Conservation (phyloP, 1,140 invertebrate species). For the Pseudomyrmex pallidus region DNA sequence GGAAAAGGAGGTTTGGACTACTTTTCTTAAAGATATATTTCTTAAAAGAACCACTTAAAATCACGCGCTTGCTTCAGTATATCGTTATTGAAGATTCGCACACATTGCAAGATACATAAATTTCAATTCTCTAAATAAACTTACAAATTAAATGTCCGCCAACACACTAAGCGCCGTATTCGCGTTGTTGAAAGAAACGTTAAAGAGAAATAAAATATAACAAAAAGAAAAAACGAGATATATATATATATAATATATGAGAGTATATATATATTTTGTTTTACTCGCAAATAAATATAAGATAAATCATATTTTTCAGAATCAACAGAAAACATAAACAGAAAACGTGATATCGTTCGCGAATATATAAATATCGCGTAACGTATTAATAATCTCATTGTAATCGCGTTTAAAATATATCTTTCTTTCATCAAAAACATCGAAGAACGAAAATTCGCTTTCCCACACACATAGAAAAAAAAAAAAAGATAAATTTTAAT, state of each 20-base stretch:
- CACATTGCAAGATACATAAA: constrained; percentile 31
- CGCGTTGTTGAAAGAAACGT: background rate
- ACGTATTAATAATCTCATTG: background rate
- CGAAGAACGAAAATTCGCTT: background rate
- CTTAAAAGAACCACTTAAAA: constrained; percentile 44
- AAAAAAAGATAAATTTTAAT: too few relatives aligned
- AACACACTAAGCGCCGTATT: constrained; percentile 39
- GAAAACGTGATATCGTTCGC: too few relatives aligned
- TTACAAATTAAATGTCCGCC: constrained; percentile 18
- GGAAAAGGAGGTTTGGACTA: background rate
- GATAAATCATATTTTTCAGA: too few relatives aligned
- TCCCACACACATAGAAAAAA: background rate
- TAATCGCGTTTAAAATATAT: constrained; percentile 3
- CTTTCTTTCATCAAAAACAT: background rate
- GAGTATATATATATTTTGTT: background rate
- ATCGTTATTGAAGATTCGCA: constrained; percentile 30
- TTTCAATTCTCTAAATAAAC: constrained; percentile 38
- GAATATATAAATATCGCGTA: background rate
- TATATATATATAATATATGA: constrained; percentile 7
- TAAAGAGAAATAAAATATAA: background rate
- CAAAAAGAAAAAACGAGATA: constrained; percentile 14
- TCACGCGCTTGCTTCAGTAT: constrained; percentile 5
- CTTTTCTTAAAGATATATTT: constrained; percentile 9
- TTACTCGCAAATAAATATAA: constrained; percentile 6
- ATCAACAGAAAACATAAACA: too few relatives aligned